Percentiles rank a stretch among this genome's conserved stretches.
These are phyloP conservation scores for Ruditapes philippinarum DNA, from an alignment of 1,140 invertebrate species.

Conservation along the genomic window DNA sequence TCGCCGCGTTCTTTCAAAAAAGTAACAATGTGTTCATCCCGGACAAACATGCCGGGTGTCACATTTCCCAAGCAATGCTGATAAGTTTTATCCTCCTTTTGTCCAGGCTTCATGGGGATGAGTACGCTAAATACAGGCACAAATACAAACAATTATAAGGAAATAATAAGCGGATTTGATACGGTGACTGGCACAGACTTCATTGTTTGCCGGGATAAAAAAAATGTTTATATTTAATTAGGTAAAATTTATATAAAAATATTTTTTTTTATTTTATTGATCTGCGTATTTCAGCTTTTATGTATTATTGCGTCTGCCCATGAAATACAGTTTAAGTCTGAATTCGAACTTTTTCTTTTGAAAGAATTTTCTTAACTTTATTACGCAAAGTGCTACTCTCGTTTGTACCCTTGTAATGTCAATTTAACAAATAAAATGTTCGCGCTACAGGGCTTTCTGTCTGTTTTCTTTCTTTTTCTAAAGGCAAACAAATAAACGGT, in stretches of 20 bases:
- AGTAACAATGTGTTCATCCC: slow-evolving; percentile 22
- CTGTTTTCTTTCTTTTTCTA: too few relatives aligned
- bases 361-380: too few relatives aligned
- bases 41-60: background rate
- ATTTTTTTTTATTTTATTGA: background rate
- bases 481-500: too few relatives aligned
- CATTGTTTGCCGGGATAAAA: background rate
- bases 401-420: too few relatives aligned
- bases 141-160: background rate
- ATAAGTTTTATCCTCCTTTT: slow-evolving; percentile 33
- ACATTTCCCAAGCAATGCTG: background rate
- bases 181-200: background rate
- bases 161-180: slow-evolving; percentile 2
- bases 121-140: background rate
- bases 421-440: too few relatives aligned
- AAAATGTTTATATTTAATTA: slow-evolving; percentile 11
- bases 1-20: background rate
- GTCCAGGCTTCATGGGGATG: slow-evolving; percentile 26
- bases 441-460: too few relatives aligned
- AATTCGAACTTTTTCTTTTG: too few relatives aligned
- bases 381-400: too few relatives aligned
- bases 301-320: too few relatives aligned
- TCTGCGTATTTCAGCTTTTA: too few relatives aligned
- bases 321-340: too few relatives aligned
- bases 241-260: background rate